Evolutionary conservation across 2,888 invertebrate species (phyloP).

Genomic region (Gnatocerus cornutus): DNA sequence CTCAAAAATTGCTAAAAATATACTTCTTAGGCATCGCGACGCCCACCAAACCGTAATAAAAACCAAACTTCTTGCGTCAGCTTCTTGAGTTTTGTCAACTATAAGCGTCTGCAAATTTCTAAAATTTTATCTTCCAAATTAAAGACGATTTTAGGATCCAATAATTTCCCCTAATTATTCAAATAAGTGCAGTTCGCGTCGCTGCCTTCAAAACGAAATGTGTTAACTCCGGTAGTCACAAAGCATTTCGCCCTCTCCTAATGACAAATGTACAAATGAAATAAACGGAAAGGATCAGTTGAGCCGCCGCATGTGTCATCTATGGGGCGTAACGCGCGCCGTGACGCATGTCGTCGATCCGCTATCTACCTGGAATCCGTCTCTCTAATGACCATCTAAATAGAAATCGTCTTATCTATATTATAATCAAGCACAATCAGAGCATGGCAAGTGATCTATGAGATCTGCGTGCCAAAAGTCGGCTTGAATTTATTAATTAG

Average conservation of each 20-base stretch:
- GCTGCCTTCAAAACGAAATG: background rate
- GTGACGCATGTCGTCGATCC: constrained; percentile 69
- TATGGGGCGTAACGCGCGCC: constrained; percentile 69
- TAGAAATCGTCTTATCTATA: constrained; percentile 53
- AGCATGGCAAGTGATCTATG: constrained; percentile 44
- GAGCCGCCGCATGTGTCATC: constrained; percentile 68
- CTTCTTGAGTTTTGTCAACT: no score
- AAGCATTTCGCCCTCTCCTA: constrained; percentile 45
- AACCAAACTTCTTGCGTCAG: no score
- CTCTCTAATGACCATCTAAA: constrained; percentile 69
- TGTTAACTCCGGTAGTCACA: constrained; percentile 45
- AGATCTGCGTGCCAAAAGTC: constrained; percentile 42
- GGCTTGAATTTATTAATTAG: constrained; percentile 29
- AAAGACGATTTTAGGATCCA: no score
- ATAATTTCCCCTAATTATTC: no score
- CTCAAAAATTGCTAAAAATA: no score
- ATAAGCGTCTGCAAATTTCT: no score
- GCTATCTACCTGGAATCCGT: constrained; percentile 68
- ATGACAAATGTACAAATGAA: constrained; percentile 50
- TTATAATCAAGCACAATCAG: constrained; percentile 43
- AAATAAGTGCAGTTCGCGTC: no score
- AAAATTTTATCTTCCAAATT: no score
- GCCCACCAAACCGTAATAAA: no score
- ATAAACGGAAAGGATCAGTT: constrained; percentile 62
- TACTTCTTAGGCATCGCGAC: no score